Base-by-base conservation (phyloP, 92 coral and sea anemone genomes). In the Palythoa caribaeorum region DNA sequence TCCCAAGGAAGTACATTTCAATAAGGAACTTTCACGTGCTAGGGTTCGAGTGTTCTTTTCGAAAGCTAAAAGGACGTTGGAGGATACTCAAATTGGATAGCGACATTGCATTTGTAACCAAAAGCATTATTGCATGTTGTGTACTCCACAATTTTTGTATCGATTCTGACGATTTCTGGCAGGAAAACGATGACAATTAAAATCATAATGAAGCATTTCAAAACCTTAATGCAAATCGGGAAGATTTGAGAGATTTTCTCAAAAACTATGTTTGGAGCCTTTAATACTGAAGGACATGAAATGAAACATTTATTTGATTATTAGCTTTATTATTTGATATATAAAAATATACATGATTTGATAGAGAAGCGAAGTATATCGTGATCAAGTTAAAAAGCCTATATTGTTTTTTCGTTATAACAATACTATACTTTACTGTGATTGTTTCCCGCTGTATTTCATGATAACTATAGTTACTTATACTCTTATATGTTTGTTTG, bases 21-120 rank as follows among this genome's bases (percentile, higher is more conserved):
- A 85, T 73, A 73, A 73, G 62, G 83, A 85, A 54, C 65, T 74
- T 10, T 60, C 88, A 17, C 37, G 39, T 69, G 80, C 88, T 38
- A 40, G 88, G 44, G 80, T 84, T 84, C 69, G 88, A 84, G 19
- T 84, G 88, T 38, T 47, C 88, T 3, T 84, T 84, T 84, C 80
- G 88, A 28, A 84, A 69, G 21, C 54, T 84, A 77, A 84, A 84
- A 65, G 55, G 88, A 19, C 80, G 88, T 60, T 84, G 88, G 88
- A 66, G 88, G 59, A 69, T 84, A 38, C 52, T 84, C 40, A 19
- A 53, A 28, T 12, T 84, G 16, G 80, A 84, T 60, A 84, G 88
- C 38, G 38, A 47, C 10, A 63, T 84, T 66, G 77, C 40, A 35
- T 84, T 21, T 48, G 60, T 54, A 54, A 54, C 60, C 9, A 54